Percentiles rank a stretch among this genome's conserved stretches.
These are phyloP conservation scores for Eupithecia centaureata DNA, from an alignment of 2,888 invertebrate species.

Conservation along the genomic window DNA sequence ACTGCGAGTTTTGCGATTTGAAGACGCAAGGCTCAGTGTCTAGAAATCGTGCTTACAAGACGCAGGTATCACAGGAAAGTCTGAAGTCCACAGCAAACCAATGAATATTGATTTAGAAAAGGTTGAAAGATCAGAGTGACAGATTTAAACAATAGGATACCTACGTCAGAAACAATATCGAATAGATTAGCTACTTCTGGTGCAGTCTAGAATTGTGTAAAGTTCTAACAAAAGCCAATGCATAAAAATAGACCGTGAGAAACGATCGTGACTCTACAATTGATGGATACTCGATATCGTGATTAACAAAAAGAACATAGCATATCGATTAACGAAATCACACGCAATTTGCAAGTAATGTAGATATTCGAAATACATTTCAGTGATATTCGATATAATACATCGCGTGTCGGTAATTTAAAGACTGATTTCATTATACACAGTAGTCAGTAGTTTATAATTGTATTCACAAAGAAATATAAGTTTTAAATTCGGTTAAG, in stretches of 20 bases:
- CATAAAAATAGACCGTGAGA: background rate
- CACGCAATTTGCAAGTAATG: background rate
- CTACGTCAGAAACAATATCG: slow-evolving; percentile 3
- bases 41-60: too few relatives aligned
- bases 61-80: background rate
- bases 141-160: background rate
- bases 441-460: background rate
- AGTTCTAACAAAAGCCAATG: background rate
- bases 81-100: background rate
- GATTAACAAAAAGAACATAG: background rate
- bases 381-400: background rate
- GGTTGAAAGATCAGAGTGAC: slow-evolving; percentile 6
- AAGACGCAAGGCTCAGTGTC: too few relatives aligned
- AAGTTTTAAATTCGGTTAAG: background rate
- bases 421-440: background rate
- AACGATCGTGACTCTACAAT: slow-evolving; percentile 4
- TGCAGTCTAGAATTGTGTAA: background rate
- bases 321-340: background rate
- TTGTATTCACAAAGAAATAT: too few relatives aligned
- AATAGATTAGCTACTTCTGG: background rate
- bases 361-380: background rate
- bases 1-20: too few relatives aligned
- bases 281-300: background rate
- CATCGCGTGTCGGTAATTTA: background rate
- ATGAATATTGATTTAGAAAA: slow-evolving; percentile 2